Percentiles rank a stretch among this genome's conserved stretches.
These are phyloP conservation scores for Lepus oiostolus DNA, from an alignment of 2,797 vertebrate species.

Conservation along the genomic window DNA sequence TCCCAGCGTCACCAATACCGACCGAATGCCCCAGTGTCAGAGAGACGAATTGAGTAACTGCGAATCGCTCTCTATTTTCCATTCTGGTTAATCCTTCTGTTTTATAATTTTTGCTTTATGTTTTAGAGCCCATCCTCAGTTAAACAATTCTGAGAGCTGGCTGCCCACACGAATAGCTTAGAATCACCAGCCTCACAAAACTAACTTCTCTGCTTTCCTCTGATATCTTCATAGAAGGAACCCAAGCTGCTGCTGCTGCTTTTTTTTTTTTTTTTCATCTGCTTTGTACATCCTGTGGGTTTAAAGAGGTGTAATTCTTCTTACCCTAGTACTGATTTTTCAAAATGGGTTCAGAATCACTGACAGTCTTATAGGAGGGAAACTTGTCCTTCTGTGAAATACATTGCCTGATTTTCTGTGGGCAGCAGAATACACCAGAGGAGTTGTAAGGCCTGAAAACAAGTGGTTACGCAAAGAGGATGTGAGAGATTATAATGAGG, in stretches of 20 bases:
- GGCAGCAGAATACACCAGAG: background rate
- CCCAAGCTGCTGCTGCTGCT: background rate
- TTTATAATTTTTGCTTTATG: background rate
- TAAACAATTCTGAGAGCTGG: constrained; percentile 24
- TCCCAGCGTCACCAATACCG: background rate
- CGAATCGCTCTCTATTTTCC: background rate
- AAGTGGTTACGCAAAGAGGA: background rate
- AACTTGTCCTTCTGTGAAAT: background rate
- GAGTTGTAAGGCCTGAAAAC: background rate
- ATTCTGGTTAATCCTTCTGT: background rate
- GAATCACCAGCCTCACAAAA: background rate
- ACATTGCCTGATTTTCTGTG: background rate
- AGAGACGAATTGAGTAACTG: background rate
- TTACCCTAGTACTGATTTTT: background rate
- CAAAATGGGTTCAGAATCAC: background rate
- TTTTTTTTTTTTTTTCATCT: background rate
- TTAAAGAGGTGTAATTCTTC: background rate
- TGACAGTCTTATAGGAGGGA: constrained; percentile 46
- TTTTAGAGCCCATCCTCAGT: constrained; percentile 27
- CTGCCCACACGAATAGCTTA: background rate
- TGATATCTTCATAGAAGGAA: background rate
- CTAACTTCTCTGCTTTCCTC: background rate
- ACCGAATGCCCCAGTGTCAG: background rate
- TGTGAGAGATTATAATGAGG: background rate
- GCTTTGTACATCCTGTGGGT: background rate